Evolutionary conservation across 2,113 vertebrate genomes (phyloP).

Genomic region (Oncorhynchus masou): DNA sequence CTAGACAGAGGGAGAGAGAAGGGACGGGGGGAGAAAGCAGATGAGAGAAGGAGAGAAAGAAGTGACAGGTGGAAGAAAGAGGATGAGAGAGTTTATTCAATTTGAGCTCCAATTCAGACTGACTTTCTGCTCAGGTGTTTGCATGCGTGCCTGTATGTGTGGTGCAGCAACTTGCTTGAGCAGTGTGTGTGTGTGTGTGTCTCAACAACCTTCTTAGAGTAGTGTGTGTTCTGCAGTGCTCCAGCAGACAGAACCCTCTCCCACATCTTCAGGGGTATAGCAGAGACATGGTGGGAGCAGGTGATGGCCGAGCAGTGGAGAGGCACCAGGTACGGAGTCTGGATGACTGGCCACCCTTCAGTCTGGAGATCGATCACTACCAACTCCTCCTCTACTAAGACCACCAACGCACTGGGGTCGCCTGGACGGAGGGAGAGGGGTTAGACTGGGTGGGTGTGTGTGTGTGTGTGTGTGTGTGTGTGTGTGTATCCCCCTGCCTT

Average conservation of each 20-base stretch:
- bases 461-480: not conserved
- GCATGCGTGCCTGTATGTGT: not conserved
- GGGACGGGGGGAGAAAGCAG: constrained; percentile 44
- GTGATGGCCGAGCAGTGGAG: constrained; percentile 98
- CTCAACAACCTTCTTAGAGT: constrained; percentile 82
- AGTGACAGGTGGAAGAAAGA: too few relatives aligned
- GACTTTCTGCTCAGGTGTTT: too few relatives aligned
- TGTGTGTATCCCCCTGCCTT: not conserved
- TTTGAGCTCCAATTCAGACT: not conserved
- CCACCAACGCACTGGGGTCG: constrained; percentile 88
- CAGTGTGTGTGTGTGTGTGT: not conserved
- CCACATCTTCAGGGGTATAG: constrained; percentile 95
- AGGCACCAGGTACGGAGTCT: constrained; percentile 92
- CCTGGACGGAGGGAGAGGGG: constrained; percentile 55
- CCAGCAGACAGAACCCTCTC: constrained; percentile 84
- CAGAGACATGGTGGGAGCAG: constrained; percentile 93
- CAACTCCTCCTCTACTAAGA: constrained; percentile 94
- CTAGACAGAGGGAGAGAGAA: constrained; percentile 65
- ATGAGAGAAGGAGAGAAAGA: too few relatives aligned
- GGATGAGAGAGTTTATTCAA: too few relatives aligned
- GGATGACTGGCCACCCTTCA: constrained; percentile 87
- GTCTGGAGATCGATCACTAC: constrained; percentile 90
- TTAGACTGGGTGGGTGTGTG: not conserved
- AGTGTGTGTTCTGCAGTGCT: constrained; percentile 83
- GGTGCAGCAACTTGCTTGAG: not conserved